Base-by-base conservation (phyloP, 2,797 vertebrate species). In the Lycodopsis pacificus region DNA sequence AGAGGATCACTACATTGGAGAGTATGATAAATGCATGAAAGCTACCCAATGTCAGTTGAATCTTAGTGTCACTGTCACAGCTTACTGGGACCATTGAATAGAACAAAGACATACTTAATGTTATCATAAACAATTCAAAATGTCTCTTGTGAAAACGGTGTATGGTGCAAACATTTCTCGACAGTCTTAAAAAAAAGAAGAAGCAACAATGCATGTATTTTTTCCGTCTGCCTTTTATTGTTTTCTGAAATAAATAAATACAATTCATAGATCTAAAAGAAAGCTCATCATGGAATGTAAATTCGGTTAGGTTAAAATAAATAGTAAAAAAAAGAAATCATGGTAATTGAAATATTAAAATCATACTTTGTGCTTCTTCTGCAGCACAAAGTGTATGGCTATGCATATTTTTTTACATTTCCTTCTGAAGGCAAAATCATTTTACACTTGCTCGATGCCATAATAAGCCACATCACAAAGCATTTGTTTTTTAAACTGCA, bases 221-320 rank as follows among this genome's bases (percentile, higher is more conserved):
- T 8, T 51, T 51, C 48, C 20, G 73, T 42, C 22, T 30, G 6
- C 65, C n/a, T 72, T 89, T 91, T 82, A 85, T 88, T 84, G 11
- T 77, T 73, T 85, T 65, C 5, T 65, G 25, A 49, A 87, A 79
- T 76, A 56, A 86, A 88, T 76, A 82, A 89, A 86, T 85, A 34
- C 9, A 80, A 81, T 65, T 81, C 20, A 79, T 13, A 56, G 3
- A 82, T 57, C 9, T 19, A 58, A 81, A 76, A 71, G 71, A 53
- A 61, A 54, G 40, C 30, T 87, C 54, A 71, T 40, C 0, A 68
- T 73, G 62, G 15, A 75, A 77, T 80, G 66, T 82, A 77, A 88
- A 77, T 38, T 68, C 38, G 2, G 38, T 58, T 22, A 80, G 20
- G 38, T 66, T 32, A 67, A 72, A 82, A 86, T 82, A 84, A 76